Evolutionary conservation across 1,140 invertebrate genomes (phyloP).

Genomic region (Sweltsa coloradensis): DNA sequence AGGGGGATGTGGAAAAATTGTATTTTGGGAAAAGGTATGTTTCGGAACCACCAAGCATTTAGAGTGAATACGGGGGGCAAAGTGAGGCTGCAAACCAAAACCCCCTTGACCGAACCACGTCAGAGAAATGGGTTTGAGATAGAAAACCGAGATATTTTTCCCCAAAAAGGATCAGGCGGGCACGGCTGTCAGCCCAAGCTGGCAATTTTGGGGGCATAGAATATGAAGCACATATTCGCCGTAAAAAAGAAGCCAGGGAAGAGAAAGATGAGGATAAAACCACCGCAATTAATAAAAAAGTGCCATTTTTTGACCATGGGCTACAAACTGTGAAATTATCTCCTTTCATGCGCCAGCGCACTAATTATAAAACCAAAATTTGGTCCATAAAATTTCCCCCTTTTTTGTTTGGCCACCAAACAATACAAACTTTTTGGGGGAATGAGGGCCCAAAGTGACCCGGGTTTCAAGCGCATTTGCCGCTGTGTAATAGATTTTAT

Average conservation of each 20-base stretch:
- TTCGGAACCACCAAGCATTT: conserved; percentile 5
- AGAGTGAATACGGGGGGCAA: conserved; percentile 3
- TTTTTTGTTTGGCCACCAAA: conserved; percentile 2
- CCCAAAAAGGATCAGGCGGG: conserved; percentile 13
- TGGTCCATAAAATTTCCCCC: no score
- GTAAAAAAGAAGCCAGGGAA: no score
- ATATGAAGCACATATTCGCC: no score
- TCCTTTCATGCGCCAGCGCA: no score
- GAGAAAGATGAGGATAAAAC: no score
- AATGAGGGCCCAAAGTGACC: no score
- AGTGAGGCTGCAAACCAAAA: conserved; percentile 1
- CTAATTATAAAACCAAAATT: no score
- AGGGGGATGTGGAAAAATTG: conserved; percentile 3
- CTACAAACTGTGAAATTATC: no score
- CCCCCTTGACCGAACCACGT: no score
- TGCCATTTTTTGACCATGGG: no score
- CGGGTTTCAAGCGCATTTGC: conserved; percentile 18
- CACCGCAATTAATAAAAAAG: no score
- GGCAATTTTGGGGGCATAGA: conserved; percentile 7
- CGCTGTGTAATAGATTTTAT: conserved; percentile 14
- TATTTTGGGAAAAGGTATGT: conserved; percentile 12
- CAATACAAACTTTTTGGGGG: conserved; percentile 6
- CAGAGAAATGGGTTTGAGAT: neutral
- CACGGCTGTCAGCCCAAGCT: conserved; percentile 1
- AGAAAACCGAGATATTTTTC: conserved; percentile 1